phyloP scores from a whole-genome alignment of 2,888 invertebrate genomes.

The Polymixis flavicincta region DNA sequence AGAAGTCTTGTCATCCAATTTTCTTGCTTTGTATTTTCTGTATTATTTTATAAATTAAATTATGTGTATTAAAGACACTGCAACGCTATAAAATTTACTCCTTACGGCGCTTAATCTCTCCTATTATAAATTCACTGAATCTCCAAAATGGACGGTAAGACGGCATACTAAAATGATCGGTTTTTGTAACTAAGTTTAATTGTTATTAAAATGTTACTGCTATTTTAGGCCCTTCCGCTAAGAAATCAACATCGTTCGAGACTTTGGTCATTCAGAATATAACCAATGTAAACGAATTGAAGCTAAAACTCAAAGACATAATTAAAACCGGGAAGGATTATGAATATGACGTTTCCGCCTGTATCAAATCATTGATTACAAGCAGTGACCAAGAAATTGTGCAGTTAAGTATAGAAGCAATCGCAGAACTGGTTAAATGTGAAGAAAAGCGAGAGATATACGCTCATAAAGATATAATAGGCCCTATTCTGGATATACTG shows the following conservation, averaged over 20 bases:
- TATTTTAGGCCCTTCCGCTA: constrained; percentile 80
- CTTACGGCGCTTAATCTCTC: constrained; percentile 27
- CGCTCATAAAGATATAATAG: constrained; percentile 91
- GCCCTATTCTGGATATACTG: constrained; percentile 90
- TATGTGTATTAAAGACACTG: constrained; percentile 49
- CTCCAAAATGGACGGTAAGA: constrained; percentile 76
- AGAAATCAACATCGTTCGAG: constrained; percentile 84
- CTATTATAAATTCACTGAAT: constrained; percentile 32
- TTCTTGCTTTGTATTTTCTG: constrained; percentile 57
- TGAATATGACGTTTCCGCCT: constrained; percentile 85
- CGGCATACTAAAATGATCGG: constrained; percentile 14
- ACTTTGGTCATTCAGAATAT: constrained; percentile 84
- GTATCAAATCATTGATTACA: constrained; percentile 83
- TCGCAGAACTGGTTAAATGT: constrained; percentile 95
- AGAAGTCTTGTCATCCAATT: constrained; percentile 55
- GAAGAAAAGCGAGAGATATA: constrained; percentile 94
- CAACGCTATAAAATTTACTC: constrained; percentile 39
- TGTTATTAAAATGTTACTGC: constrained; percentile 38
- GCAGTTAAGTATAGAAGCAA: constrained; percentile 92
- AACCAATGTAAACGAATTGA: constrained; percentile 83
- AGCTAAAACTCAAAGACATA: constrained; percentile 85
- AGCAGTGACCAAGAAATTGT: constrained; percentile 88
- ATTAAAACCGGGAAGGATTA: constrained; percentile 85
- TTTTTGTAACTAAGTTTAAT: constrained; percentile 40
- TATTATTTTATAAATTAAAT: constrained; percentile 58